These are phyloP conservation scores for Caenorhabditis macrosperma DNA, from an alignment of 2,888 invertebrate species.

Conservation along the genomic window DNA sequence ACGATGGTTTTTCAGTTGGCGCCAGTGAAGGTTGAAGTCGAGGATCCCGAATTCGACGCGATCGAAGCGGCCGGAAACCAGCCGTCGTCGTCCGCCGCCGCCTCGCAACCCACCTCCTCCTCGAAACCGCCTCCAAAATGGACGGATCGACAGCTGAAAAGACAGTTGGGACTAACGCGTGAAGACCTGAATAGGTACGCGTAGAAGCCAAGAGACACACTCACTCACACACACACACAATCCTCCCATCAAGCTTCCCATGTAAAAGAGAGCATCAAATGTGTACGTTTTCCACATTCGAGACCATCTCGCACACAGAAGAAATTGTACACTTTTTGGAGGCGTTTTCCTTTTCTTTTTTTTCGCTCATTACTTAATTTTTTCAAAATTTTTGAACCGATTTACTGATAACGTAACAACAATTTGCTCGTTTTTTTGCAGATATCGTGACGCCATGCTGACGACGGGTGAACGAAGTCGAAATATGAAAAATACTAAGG, in stretches of 20 bases:
- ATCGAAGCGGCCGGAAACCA: background rate
- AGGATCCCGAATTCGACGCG: conserved; percentile 18
- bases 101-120: conserved; percentile 5
- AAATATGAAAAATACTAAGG: conserved; percentile 11
- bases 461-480: conserved; percentile 34
- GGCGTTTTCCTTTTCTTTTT: background rate
- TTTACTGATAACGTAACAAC: background rate
- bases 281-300: conserved; percentile 44
- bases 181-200: conserved; percentile 63
- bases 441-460: conserved; percentile 50
- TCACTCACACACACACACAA: background rate
- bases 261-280: no score
- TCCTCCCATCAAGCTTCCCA: background rate
- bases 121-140: conserved; percentile 13
- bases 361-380: background rate
- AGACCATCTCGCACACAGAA: background rate
- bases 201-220: conserved; percentile 12
- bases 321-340: background rate
- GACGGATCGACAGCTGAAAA: conserved; percentile 48
- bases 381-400: background rate
- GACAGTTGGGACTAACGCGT: conserved; percentile 57
- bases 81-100: background rate
- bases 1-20: background rate
- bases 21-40: background rate
- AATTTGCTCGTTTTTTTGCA: conserved; percentile 11